A percentile compares a stretch with the other conserved stretches of the same genome.
Evolutionary conservation across 2,888 invertebrate genomes (phyloP).

Genomic region (Macrosiphum euphorbiae): DNA sequence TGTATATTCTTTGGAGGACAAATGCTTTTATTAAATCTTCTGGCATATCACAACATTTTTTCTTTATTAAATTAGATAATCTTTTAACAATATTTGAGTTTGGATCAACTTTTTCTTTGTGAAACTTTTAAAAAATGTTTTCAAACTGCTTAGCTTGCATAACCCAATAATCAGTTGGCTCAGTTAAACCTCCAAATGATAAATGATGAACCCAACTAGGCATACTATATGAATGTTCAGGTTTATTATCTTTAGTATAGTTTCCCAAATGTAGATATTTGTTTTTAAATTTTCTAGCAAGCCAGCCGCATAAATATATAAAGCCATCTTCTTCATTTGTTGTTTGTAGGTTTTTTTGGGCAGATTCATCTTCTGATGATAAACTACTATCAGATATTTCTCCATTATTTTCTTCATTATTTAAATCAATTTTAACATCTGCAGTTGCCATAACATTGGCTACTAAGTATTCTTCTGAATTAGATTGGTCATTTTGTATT

Average conservation of each 20-base stretch:
- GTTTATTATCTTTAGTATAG: not conserved
- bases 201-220: not conserved
- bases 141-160: not conserved
- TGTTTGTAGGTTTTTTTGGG: not conserved
- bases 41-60: conserved; percentile 3
- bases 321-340: conserved; percentile 15
- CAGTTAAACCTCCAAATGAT: conserved; percentile 3
- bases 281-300: conserved; percentile 22
- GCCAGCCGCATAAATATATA: not conserved
- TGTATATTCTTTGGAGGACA: not conserved
- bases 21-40: conserved; percentile 18
- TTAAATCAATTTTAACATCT: not conserved
- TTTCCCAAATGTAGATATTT: not conserved
- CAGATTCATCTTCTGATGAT: conserved; percentile 14
- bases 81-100: not conserved
- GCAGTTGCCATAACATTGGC: not conserved
- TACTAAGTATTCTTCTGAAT: not conserved
- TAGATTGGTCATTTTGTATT: not conserved
- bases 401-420: not conserved
- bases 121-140: not conserved
- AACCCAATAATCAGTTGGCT: not conserved
- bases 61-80: not conserved
- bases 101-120: not conserved
- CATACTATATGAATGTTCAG: not conserved
- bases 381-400: conserved; percentile 30